Conservation (phyloP, 2,888 invertebrate genomes). For the Chrysopilus asiliformis region DNA sequence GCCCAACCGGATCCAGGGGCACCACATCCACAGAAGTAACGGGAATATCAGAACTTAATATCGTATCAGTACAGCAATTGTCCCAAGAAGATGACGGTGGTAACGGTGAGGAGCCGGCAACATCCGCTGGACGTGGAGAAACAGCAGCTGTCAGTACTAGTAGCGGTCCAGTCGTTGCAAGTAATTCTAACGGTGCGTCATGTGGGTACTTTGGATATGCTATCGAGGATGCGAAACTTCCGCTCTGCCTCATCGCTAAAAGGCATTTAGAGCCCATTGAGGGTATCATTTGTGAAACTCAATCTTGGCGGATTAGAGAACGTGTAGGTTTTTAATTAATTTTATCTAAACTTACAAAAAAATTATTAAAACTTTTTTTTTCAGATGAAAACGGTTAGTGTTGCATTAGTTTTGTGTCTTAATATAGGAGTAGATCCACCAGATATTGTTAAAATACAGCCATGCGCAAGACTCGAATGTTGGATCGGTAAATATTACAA, state of each 20-base stretch:
- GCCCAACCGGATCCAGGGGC: too few species aligned
- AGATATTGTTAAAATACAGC: constrained; percentile 92
- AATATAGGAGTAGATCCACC: constrained; percentile 99
- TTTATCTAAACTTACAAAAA: neutral
- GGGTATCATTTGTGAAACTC: constrained; percentile 49
- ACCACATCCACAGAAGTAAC: too few species aligned
- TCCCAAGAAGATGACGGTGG: too few species aligned
- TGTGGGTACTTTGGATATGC: too few species aligned
- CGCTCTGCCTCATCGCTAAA: constrained; percentile 28
- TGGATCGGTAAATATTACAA: constrained; percentile 69
- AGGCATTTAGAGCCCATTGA: constrained; percentile 57
- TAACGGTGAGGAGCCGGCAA: too few species aligned
- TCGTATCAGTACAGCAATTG: too few species aligned
- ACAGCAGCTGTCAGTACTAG: too few species aligned
- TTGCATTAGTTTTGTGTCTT: constrained; percentile 90
- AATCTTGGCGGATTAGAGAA: constrained; percentile 88
- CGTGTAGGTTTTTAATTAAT: constrained; percentile 43
- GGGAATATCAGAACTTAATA: too few species aligned
- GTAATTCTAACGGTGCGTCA: too few species aligned
- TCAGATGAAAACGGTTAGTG: constrained; percentile 98
- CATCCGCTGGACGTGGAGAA: too few species aligned
- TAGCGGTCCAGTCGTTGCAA: too few species aligned
- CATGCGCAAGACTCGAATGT: constrained; percentile 89
- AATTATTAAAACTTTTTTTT: constrained; percentile 12
- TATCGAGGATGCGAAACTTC: constrained; percentile 20